These are phyloP conservation scores for Drosophila suzukii DNA, from an alignment of 1,140 invertebrate species.

Conservation along the genomic window DNA sequence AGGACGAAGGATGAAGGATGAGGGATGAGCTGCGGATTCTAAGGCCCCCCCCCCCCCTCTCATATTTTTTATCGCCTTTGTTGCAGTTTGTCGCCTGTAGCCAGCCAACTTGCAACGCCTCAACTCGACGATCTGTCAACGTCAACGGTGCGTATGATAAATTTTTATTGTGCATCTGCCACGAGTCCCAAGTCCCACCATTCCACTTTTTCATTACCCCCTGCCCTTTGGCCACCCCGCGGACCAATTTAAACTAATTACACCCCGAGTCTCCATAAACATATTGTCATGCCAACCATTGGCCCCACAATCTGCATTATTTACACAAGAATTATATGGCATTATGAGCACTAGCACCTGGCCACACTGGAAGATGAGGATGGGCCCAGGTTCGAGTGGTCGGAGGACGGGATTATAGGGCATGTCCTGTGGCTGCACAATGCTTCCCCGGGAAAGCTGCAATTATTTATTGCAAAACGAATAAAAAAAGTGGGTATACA, in stretches of 20 bases:
- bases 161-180: conserved; percentile 71
- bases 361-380: not conserved
- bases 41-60: not conserved
- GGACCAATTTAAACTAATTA: conserved; percentile 49
- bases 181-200: conserved; percentile 8
- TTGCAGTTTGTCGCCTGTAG: conserved; percentile 45
- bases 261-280: conserved; percentile 1
- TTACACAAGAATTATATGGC: conserved; percentile 47
- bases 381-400: not conserved
- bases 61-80: conserved; percentile 20
- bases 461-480: conserved; percentile 16
- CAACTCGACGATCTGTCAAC: conserved; percentile 74
- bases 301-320: conserved; percentile 42
- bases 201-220: not conserved
- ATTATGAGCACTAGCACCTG: conserved; percentile 23
- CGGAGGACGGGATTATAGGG: conserved; percentile 17
- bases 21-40: conserved; percentile 10
- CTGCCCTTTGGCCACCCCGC: not conserved
- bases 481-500: not conserved
- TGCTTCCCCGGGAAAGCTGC: conserved; percentile 1
- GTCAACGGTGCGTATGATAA: conserved; percentile 81
- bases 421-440: conserved; percentile 9
- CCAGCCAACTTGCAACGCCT: conserved; percentile 32
- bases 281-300: conserved; percentile 28
- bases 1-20: not conserved